Conservation (phyloP, 1,140 invertebrate species). For the Psix sp. region DNA sequence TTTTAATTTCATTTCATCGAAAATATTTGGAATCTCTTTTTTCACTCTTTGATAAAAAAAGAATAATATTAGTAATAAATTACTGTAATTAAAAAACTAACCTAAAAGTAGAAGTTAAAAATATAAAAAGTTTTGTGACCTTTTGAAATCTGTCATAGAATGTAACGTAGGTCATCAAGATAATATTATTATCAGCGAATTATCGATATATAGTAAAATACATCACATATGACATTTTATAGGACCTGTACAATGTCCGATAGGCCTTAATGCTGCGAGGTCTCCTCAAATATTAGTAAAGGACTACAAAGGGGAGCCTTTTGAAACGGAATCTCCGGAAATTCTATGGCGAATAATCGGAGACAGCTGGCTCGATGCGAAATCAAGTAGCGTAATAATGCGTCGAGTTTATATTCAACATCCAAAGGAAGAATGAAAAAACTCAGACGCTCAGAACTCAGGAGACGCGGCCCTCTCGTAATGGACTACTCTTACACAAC, state of each 20-base stretch:
- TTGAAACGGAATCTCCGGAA: constrained; percentile 69
- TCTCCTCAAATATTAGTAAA: constrained; percentile 75
- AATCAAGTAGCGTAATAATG: constrained; percentile 77
- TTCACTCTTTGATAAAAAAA: no score
- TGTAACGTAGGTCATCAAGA: no score
- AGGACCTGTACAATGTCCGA: constrained; percentile 61
- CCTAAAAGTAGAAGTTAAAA: no score
- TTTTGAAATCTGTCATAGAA: no score
- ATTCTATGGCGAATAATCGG: constrained; percentile 73
- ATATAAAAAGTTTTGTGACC: no score
- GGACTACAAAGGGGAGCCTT: constrained; percentile 69
- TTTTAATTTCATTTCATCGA: no score
- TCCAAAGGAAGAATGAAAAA: constrained; percentile 62
- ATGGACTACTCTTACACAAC: constrained; percentile 49
- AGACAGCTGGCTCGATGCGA: constrained; percentile 74
- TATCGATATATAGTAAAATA: constrained; percentile 25
- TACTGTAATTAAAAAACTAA: no score
- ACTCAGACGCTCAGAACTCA: constrained; percentile 45
- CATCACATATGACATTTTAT: constrained; percentile 47
- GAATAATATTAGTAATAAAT: no score
- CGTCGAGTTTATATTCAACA: constrained; percentile 60
- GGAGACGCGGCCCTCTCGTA: constrained; percentile 43
- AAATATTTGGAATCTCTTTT: no score
- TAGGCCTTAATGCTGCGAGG: constrained; percentile 62
- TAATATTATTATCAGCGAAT: constrained; percentile 41